These are phyloP conservation scores for Tipula confusa DNA, from an alignment of 2,888 invertebrate species.

Conservation along the genomic window DNA sequence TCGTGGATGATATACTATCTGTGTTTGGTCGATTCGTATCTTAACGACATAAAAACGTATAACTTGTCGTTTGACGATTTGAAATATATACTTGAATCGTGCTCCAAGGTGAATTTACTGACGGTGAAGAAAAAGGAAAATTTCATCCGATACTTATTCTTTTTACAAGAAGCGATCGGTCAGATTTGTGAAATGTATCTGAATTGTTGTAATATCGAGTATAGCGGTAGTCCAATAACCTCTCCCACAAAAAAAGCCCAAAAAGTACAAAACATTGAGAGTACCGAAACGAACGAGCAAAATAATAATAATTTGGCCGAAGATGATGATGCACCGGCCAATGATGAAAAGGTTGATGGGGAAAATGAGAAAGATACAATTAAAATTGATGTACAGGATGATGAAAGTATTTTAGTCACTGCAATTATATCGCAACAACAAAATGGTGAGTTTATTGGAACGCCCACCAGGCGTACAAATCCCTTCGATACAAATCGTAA, in stretches of 20 bases:
- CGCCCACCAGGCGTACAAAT: slow-evolving; percentile 42
- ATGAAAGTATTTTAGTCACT: slow-evolving; percentile 49
- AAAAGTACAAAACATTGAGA: not conserved
- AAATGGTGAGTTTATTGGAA: slow-evolving; percentile 33
- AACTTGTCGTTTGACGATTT: slow-evolving; percentile 59
- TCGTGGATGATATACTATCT: slow-evolving; percentile 88
- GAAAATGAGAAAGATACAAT: slow-evolving; percentile 37
- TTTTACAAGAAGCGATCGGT: slow-evolving; percentile 60
- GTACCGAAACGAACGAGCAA: slow-evolving; percentile 43
- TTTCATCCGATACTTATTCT: slow-evolving; percentile 58
- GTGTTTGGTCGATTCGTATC: slow-evolving; percentile 77
- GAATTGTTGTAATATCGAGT: slow-evolving; percentile 49
- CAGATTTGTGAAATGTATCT: slow-evolving; percentile 57
- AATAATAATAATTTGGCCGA: slow-evolving; percentile 26
- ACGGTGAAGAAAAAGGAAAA: slow-evolving; percentile 54
- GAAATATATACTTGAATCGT: slow-evolving; percentile 60
- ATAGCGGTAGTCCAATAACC: slow-evolving; percentile 31
- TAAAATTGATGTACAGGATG: slow-evolving; percentile 42
- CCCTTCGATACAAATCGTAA: slow-evolving; percentile 48
- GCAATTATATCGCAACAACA: slow-evolving; percentile 44
- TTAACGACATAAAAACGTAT: slow-evolving; percentile 64
- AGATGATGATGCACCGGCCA: not conserved
- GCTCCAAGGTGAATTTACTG: slow-evolving; percentile 53
- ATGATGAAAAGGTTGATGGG: not conserved
- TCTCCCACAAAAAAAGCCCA: slow-evolving; percentile 32